A percentile compares a stretch with the other conserved stretches of the same genome.
Evolutionary conservation across 2,888 invertebrate species (phyloP).

Genomic region (Phania funesta): DNA sequence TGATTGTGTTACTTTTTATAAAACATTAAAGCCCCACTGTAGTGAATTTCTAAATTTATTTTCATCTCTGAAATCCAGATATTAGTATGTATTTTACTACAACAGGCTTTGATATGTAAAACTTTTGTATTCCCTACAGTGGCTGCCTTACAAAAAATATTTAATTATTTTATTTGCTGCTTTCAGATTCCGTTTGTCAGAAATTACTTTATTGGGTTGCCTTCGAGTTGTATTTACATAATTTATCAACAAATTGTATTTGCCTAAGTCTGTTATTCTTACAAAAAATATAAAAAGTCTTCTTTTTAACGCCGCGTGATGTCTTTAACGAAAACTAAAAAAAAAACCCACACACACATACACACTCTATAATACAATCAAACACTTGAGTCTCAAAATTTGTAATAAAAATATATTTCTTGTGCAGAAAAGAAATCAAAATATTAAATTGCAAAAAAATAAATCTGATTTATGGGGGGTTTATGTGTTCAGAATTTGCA

Average conservation of each 20-base stretch:
- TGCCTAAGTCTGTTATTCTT: conserved; percentile 40
- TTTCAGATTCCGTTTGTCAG: neutral
- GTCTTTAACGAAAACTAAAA: neutral
- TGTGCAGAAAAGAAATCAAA: conserved; percentile 39
- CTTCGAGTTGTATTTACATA: neutral
- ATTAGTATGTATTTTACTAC: too few relatives aligned
- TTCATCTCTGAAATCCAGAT: too few relatives aligned
- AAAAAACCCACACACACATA: too few relatives aligned
- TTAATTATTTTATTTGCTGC: neutral
- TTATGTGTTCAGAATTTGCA: conserved; percentile 69
- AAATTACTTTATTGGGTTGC: conserved; percentile 9
- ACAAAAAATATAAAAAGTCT: neutral
- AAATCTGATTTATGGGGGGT: conserved; percentile 76
- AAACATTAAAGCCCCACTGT: too few relatives aligned
- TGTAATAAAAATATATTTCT: too few relatives aligned
- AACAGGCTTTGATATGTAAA: too few relatives aligned
- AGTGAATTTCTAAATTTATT: too few relatives aligned
- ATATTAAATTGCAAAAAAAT: conserved; percentile 60
- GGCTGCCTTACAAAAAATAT: too few relatives aligned
- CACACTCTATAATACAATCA: too few relatives aligned
- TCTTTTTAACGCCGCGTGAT: neutral
- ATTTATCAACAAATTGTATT: conserved; percentile 31
- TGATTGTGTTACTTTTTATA: too few relatives aligned
- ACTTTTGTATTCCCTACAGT: too few relatives aligned
- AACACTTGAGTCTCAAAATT: conserved; percentile 1